Base-by-base conservation (phyloP, 2,888 invertebrate species). In the Stenurella melanura region DNA sequence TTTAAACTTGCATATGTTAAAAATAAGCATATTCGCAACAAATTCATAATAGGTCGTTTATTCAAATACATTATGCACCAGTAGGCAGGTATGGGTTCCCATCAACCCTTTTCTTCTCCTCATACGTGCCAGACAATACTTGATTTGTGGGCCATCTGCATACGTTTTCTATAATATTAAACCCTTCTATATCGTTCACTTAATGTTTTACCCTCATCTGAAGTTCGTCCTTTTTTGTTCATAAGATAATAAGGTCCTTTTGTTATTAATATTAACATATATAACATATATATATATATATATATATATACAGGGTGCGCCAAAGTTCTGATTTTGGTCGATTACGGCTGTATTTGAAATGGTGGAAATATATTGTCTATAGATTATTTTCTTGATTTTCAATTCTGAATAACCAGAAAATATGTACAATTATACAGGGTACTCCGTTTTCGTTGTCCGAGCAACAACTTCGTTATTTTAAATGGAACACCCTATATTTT, bases 91-190 rank as follows among this genome's bases (percentile, higher is more conserved):
- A 88, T 75, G 85, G 83, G 81, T 82, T 80, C 81, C 81, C 82
- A 79, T 82, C 83, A 86, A 87, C 87, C 88, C 87, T 86, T 38
- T 87, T 84, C 77, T 79, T 67, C 75, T 70, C 50, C 58, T 74
- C 80, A 75, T 80, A 83, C 78, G 76, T 80, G 83, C 78, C 86
- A 87, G 84, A 87, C 87, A 88, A 88, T 88, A 85, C 88, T 87
- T 88, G 88, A 87, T 88, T 87, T 88, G 87, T 87, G 86, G 87
- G 86, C 87, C 87, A 88, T 88, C 87, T 88, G 87, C 87, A 88
- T 80, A 83, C 75, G 81, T 77, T 78, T 78, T 75, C 75, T 50
- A 70, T 74, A 75, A 77, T 76, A 76, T 77, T 78, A 75, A 63
- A 76, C 76, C 78, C 72, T 54, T 67, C 77, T 73, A 75, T 76